Evolutionary conservation across 2,113 vertebrate genomes (phyloP).

Genomic region (Myiagra hebetior): DNA sequence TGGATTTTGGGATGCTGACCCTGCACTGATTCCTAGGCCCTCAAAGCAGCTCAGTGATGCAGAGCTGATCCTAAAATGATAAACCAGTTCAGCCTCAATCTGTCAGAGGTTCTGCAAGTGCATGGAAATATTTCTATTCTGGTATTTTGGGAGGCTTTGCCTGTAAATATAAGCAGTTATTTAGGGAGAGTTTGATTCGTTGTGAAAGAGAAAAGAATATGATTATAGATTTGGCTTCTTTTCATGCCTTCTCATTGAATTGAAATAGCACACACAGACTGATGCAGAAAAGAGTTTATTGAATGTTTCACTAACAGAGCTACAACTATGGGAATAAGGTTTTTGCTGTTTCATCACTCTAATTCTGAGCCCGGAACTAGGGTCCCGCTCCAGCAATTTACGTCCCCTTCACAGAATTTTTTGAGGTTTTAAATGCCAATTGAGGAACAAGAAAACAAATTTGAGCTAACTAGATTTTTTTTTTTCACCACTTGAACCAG

Average conservation of each 20-base stretch:
- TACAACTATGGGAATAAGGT: not conserved
- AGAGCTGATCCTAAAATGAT: not conserved
- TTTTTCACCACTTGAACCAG: not conserved
- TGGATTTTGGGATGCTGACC: not conserved
- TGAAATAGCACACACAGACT: not conserved
- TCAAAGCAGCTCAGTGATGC: not conserved
- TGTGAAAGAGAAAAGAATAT: not conserved
- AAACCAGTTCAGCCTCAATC: not conserved
- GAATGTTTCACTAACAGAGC: not conserved
- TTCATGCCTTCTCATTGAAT: not conserved
- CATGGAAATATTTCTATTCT: not conserved
- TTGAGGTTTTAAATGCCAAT: not conserved
- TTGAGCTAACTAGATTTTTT: not conserved
- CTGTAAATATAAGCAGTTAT: not conserved
- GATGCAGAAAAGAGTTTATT: conserved; percentile 47
- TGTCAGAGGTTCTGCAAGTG: not conserved
- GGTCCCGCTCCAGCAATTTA: not conserved
- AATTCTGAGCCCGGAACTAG: not conserved
- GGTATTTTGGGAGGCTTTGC: not conserved
- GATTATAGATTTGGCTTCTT: not conserved
- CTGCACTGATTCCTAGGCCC: not conserved
- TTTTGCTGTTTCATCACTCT: not conserved
- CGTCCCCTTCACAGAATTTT: rapidly evolving
- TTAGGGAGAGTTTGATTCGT: not conserved
- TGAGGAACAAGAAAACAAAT: not conserved